Evolutionary conservation across 1,140 invertebrate species (phyloP).

Genomic region (Propsilocerus akamusi): DNA sequence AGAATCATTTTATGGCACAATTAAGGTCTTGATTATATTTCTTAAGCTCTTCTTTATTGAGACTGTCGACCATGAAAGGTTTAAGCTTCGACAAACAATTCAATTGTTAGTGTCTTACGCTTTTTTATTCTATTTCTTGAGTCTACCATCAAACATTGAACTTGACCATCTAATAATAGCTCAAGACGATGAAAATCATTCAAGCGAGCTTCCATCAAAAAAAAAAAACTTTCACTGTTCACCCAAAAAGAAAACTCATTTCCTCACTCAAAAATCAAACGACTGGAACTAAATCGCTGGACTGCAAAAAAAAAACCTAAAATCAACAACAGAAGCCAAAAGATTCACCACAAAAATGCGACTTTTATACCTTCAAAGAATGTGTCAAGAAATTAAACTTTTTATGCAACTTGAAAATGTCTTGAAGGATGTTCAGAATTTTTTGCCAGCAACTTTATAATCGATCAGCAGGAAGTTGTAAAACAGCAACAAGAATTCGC

Average conservation of each 20-base stretch:
- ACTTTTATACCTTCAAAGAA: neutral
- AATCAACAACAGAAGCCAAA: neutral
- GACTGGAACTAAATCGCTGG: neutral
- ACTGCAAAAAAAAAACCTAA: neutral
- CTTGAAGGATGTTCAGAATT: neutral
- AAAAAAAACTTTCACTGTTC: too few species aligned
- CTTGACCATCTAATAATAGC: neutral
- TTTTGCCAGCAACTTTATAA: too few species aligned
- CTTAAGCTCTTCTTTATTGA: too few species aligned
- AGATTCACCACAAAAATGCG: neutral
- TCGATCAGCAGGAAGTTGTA: neutral
- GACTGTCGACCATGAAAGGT: too few species aligned
- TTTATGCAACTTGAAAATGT: neutral
- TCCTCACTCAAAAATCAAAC: neutral
- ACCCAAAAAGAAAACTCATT: neutral
- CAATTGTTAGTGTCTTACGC: neutral
- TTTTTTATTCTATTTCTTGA: neutral
- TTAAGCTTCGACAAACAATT: neutral
- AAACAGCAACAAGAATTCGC: neutral
- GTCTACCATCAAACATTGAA: neutral
- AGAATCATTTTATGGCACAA: too few species aligned
- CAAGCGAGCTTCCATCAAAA: neutral
- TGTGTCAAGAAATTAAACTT: neutral
- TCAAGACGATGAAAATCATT: neutral
- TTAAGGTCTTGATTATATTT: too few species aligned